A percentile compares a stretch with the other conserved stretches of the same genome.
Conservation (phyloP, 2,888 invertebrate species). For the Drosophila subquinaria region DNA sequence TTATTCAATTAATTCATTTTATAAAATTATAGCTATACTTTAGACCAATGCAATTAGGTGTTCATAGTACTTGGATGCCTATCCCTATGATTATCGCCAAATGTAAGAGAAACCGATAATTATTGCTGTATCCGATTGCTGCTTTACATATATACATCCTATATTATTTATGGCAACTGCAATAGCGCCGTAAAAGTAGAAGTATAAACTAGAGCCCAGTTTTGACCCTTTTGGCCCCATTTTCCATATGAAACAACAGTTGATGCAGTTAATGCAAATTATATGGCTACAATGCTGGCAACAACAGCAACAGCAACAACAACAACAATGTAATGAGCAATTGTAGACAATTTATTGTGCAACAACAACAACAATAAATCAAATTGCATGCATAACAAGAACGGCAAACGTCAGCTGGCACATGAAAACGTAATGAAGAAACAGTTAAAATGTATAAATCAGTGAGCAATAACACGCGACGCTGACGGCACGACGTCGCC, state of each 20-base stretch:
- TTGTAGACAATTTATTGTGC: slow-evolving; percentile 53
- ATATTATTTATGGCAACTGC: slow-evolving; percentile 28
- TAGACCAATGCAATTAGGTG: neutral
- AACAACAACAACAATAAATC: slow-evolving; percentile 28
- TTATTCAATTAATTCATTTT: neutral
- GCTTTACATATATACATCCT: neutral
- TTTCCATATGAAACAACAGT: slow-evolving; percentile 8
- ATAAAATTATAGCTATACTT: neutral
- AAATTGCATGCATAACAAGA: slow-evolving; percentile 41
- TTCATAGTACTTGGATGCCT: neutral
- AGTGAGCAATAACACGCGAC: slow-evolving; percentile 67
- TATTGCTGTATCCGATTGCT: slow-evolving; percentile 4
- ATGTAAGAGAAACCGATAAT: slow-evolving; percentile 12
- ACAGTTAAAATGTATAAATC: slow-evolving; percentile 70
- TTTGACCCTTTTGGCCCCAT: slow-evolving; percentile 38
- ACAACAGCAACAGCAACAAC: slow-evolving; percentile 25
- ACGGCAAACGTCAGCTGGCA: slow-evolving; percentile 49
- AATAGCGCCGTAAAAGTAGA: neutral
- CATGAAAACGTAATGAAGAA: slow-evolving; percentile 57
- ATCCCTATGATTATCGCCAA: neutral
- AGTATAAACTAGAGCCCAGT: neutral
- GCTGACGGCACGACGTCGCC: slow-evolving; percentile 24
- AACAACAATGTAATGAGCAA: slow-evolving; percentile 44
- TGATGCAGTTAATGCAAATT: slow-evolving; percentile 48
- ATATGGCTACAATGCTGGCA: slow-evolving; percentile 38